Base-by-base conservation (phyloP, 1,140 invertebrate genomes). In the Macrosteles quadrilineatus region DNA sequence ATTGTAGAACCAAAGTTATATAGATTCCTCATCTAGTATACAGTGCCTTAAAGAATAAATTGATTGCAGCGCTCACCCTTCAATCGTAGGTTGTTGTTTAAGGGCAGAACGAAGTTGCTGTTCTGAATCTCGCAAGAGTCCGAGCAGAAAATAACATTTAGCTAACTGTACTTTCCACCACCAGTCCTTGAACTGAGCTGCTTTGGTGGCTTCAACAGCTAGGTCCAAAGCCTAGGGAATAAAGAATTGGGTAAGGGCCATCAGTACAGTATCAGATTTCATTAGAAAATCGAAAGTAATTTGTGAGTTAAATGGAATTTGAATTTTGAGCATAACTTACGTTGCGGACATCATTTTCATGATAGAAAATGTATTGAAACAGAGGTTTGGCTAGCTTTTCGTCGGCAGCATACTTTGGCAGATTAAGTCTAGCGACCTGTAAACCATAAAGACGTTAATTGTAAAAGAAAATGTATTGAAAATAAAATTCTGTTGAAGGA, bases 81-180 rank as follows among this genome's bases (percentile, higher is more conserved):
- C 91, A 27, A 97, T 85, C 73, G 88, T 88, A 73, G 89, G 88
- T 71, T 90, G 89, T 70, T 93, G 88, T 40, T 74, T 75, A 12
- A 97, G 76, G 0, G 94, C 90, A 64, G 91, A 91, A 72, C 91
- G 87, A 73, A 99, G 87, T 77, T 96, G 95, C 72, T 94, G 91
- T 78, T 99, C 97, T 2, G 96, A 91, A 74, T 98, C 95, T 75
- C 96, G 83, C 21, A 91, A 86, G 80, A 98, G 86, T 70, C 94
- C 95, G 21, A 99, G 82, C 14, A 90, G 87, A 71, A 92, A 91
- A 78, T 98, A 97, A 80, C 97, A 98, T 75, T 97, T 94, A n/a
- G 93, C 95, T 27, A 95, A 80, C 76, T 95, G 93, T 12, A 95
- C 87, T 80, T 98, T 96, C 98, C 98, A 99, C 94, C 95, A 99